Percentiles rank a stretch among this genome's conserved stretches.
Conservation (phyloP, 2,113 vertebrate species). For the Erinaceus europaeus region DNA sequence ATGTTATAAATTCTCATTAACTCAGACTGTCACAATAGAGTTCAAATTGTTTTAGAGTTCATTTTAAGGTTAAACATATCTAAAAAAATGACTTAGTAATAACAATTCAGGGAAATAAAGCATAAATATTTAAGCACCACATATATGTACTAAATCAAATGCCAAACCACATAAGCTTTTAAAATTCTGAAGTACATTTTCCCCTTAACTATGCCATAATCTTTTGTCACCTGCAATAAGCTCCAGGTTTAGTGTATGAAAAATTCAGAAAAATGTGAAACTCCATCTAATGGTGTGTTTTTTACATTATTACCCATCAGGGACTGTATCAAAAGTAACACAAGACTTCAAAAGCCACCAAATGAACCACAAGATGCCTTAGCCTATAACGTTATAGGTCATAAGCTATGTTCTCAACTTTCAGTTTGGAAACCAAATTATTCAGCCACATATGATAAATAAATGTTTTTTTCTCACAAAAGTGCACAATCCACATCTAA, state of each 20-base stretch:
- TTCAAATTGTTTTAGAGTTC: constrained; percentile 55
- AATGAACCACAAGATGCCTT: constrained; percentile 76
- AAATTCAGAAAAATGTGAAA: constrained; percentile 60
- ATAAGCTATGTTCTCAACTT: constrained; percentile 1
- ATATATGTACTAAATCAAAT: constrained; percentile 25
- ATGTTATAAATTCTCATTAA: constrained; percentile 59
- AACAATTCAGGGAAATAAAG: constrained; percentile 35
- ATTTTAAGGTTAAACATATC: constrained; percentile 40
- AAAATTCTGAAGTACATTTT: constrained; percentile 38
- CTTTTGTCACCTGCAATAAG: constrained; percentile 47
- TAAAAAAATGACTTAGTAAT: constrained; percentile 49
- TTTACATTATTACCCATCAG: constrained; percentile 79
- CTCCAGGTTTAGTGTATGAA: constrained; percentile 29
- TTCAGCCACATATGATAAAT: neutral
- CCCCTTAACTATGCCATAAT: neutral
- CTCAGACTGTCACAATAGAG: constrained; percentile 19
- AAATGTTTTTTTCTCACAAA: constrained; percentile 18
- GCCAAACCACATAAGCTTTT: constrained; percentile 1
- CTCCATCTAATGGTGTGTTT: constrained; percentile 69
- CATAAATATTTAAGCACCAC: constrained; percentile 41
- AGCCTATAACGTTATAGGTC: constrained; percentile 70
- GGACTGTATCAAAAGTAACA: constrained; percentile 81
- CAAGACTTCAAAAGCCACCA: constrained; percentile 79
- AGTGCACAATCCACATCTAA: neutral
- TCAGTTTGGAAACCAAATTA: constrained; percentile 49